Percentiles rank a stretch among this genome's conserved stretches.
These are phyloP conservation scores for Kryptolebias marmoratus DNA, from an alignment of 2,113 vertebrate species.

Conservation along the genomic window DNA sequence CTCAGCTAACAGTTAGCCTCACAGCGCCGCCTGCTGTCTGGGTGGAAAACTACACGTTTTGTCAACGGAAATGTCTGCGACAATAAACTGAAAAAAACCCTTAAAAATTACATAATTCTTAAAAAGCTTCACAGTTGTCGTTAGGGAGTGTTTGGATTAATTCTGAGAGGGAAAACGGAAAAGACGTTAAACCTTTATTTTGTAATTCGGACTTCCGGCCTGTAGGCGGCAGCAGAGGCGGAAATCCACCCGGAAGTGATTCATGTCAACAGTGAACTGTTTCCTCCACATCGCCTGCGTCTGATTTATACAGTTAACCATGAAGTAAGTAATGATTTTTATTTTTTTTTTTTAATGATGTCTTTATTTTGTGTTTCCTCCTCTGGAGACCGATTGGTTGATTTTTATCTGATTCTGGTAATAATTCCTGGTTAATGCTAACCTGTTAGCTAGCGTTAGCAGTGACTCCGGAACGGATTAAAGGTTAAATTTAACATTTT, in stretches of 20 bases:
- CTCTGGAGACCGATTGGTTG: too few relatives aligned
- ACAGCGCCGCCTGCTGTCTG: conserved; percentile 23
- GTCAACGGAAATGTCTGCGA: neutral
- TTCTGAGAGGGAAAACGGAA: too few relatives aligned
- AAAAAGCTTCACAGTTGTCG: neutral
- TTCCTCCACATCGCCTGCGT: neutral
- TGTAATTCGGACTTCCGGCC: neutral
- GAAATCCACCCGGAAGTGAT: conserved; percentile 22
- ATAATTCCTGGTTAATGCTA: too few relatives aligned
- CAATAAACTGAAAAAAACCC: too few relatives aligned
- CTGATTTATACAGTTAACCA: neutral
- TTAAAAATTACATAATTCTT: neutral
- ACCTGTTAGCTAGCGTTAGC: too few relatives aligned
- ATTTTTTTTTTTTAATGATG: neutral
- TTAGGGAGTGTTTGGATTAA: neutral
- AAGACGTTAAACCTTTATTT: too few relatives aligned
- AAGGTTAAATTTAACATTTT: too few relatives aligned
- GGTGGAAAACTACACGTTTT: neutral
- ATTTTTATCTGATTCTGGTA: too few relatives aligned
- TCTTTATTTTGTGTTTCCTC: too few relatives aligned
- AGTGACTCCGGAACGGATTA: too few relatives aligned
- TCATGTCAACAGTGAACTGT: accelerated
- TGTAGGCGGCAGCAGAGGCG: conserved; percentile 46
- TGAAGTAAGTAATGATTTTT: conserved; percentile 66
- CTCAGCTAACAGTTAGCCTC: accelerated